A percentile compares a stretch with the other conserved stretches of the same genome.
Evolutionary conservation across 2,113 vertebrate species (phyloP).

Genomic region (Percopsis transmontana): DNA sequence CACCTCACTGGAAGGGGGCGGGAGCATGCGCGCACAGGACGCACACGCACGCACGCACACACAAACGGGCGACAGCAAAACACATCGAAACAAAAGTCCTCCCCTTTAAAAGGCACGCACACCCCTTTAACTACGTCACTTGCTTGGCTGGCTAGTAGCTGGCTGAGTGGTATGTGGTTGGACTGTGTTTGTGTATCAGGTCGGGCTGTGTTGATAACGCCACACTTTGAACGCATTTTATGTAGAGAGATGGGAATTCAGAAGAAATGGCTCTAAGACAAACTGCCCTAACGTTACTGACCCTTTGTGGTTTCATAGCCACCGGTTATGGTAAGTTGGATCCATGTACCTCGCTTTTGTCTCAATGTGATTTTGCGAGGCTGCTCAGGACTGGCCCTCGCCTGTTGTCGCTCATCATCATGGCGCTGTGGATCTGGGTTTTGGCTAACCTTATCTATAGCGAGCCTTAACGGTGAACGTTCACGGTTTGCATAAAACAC

Average conservation of each 20-base stretch:
- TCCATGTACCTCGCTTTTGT: conserved; percentile 60
- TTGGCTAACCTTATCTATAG: conserved; percentile 47
- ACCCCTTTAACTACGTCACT: conserved; percentile 75
- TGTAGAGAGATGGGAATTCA: conserved; percentile 76
- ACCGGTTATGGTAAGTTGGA: conserved; percentile 73
- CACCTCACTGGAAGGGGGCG: too few species aligned
- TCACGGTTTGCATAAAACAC: background rate
- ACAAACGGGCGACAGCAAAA: background rate
- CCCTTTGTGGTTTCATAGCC: conserved; percentile 65
- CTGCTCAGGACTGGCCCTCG: conserved; percentile 61
- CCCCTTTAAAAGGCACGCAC: conserved; percentile 70
- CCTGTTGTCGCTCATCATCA: conserved; percentile 74
- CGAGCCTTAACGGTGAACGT: conserved; percentile 48
- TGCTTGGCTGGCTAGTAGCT: conserved; percentile 45
- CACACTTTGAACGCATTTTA: conserved; percentile 66
- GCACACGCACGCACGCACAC: background rate
- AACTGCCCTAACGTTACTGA: conserved; percentile 59
- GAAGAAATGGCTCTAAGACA: conserved; percentile 74
- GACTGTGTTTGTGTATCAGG: conserved; percentile 72
- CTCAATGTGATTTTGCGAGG: conserved; percentile 56
- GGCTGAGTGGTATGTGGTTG: conserved; percentile 65
- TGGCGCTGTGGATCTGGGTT: conserved; percentile 71
- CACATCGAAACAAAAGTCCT: conserved; percentile 24
- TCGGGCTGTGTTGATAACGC: conserved; percentile 66
- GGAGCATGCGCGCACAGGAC: too few species aligned